These are phyloP conservation scores for Lepus europaeus DNA, from an alignment of 2,113 vertebrate species.

Conservation along the genomic window DNA sequence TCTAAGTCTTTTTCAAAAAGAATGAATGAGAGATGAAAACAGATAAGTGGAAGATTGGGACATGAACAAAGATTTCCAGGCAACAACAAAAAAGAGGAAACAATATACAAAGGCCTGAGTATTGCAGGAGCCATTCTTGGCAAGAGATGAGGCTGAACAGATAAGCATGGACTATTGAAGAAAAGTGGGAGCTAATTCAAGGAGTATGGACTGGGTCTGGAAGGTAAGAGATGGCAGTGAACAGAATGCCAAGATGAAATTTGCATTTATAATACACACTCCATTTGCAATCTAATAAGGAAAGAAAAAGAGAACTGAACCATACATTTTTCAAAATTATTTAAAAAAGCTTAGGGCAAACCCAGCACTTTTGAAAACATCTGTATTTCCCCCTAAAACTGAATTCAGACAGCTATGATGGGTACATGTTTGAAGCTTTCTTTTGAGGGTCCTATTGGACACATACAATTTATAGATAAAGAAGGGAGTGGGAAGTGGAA, in stretches of 20 bases:
- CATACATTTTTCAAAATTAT: not conserved
- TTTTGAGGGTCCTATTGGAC: not conserved
- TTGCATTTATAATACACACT: slow-evolving; percentile 4
- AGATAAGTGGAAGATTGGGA: not conserved
- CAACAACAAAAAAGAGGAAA: not conserved
- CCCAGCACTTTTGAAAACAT: not conserved
- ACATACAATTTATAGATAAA: slow-evolving; percentile 9
- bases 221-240: not conserved
- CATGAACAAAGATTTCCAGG: not conserved
- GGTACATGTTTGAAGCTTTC: not conserved
- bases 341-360: not conserved
- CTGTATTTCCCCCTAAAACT: not conserved
- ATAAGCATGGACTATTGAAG: not conserved
- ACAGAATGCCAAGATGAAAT: not conserved
- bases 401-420: not conserved
- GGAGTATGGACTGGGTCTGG: not conserved
- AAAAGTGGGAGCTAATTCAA: not conserved
- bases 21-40: not conserved
- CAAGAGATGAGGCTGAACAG: not conserved
- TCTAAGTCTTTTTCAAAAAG: not conserved
- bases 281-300: not conserved
- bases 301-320: slow-evolving; percentile 31
- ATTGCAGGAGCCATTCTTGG: not conserved
- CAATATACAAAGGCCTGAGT: not conserved
- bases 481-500: not conserved